phyloP scores from a whole-genome alignment of 1,140 invertebrate genomes.

The Bombus vancouverensis region DNA sequence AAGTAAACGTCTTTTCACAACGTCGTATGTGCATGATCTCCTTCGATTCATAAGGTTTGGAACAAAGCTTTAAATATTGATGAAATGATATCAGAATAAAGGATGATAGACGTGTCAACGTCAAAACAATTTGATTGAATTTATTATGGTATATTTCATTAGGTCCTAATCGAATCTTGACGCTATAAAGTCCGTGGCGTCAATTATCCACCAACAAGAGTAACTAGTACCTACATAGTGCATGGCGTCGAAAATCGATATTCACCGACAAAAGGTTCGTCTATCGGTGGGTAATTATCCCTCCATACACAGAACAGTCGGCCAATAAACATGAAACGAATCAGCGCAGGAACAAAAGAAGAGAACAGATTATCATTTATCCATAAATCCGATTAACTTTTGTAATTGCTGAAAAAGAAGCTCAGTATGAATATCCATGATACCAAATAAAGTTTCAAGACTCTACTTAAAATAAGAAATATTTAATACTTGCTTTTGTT shows the following conservation, averaged over 20 bases:
- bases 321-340: slow-evolving; percentile 20
- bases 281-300: slow-evolving; percentile 28
- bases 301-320: slow-evolving; percentile 1
- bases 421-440: too few species aligned
- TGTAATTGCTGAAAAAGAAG: neutral
- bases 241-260: slow-evolving; percentile 23
- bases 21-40: neutral
- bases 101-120: neutral
- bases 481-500: neutral
- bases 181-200: neutral
- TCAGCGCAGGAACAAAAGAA: neutral
- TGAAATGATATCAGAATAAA: neutral
- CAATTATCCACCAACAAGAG: slow-evolving; percentile 22
- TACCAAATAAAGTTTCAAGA: neutral
- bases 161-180: neutral
- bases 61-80: neutral
- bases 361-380: neutral
- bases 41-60: neutral
- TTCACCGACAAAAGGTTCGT: slow-evolving; percentile 31
- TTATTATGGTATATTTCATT: slow-evolving; percentile 13
- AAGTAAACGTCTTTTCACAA: neutral
- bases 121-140: slow-evolving; percentile 7
- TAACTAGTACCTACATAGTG: slow-evolving; percentile 14
- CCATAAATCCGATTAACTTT: neutral
- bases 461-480: neutral